These are phyloP conservation scores for Petrophora chlorosata DNA, from an alignment of 2,888 invertebrate species.

Conservation along the genomic window DNA sequence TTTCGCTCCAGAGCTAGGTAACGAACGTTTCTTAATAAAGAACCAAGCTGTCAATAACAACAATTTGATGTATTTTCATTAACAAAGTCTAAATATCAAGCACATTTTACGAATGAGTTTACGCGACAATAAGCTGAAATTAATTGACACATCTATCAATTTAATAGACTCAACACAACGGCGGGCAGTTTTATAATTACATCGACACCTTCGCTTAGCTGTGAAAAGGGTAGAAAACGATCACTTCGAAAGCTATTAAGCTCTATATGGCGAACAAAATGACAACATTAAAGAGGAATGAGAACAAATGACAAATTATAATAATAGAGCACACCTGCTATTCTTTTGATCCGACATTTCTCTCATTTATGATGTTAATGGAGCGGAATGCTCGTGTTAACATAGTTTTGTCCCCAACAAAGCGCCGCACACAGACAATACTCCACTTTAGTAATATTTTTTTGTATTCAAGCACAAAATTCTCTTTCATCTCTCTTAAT, in stretches of 20 bases:
- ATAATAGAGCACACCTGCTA: conserved; percentile 82
- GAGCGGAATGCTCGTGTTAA: conserved; percentile 78
- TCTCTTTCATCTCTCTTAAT: conserved; percentile 81
- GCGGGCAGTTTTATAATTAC: conserved; percentile 40
- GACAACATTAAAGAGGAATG: conserved; percentile 66
- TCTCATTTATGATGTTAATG: conserved; percentile 83
- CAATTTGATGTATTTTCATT: not conserved
- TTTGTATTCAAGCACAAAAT: conserved; percentile 76
- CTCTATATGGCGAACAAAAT: conserved; percentile 55
- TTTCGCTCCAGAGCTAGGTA: not conserved
- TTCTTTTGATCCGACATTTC: conserved; percentile 82
- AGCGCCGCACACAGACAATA: conserved; percentile 75
- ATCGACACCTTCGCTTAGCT: conserved; percentile 49
- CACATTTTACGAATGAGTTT: not conserved
- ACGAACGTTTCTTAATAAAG: no score
- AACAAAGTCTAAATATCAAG: not conserved
- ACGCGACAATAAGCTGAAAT: conserved; percentile 10
- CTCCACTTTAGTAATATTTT: conserved; percentile 76
- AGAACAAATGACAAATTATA: conserved; percentile 79
- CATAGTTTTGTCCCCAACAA: conserved; percentile 75
- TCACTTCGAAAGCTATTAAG: conserved; percentile 58
- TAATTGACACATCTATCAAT: conserved; percentile 47
- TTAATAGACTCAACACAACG: conserved; percentile 36
- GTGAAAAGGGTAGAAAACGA: conserved; percentile 47
- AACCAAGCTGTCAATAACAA: no score